Base-by-base conservation (phyloP, 2,797 vertebrate genomes). In the Gymnocypris eckloni region DNA sequence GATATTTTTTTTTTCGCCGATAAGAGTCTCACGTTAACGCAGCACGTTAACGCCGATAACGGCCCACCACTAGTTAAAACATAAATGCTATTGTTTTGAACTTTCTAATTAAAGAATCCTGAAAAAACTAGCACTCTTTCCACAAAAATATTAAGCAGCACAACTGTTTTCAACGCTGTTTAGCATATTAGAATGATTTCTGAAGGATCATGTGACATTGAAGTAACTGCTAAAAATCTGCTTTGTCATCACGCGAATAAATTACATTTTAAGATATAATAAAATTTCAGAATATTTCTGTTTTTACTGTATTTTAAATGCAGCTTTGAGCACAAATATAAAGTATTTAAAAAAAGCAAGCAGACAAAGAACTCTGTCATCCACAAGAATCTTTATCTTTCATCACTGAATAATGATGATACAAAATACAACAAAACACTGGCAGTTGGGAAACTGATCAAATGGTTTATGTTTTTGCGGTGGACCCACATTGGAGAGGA, bases 381-480 rank as follows among this genome's bases (percentile, higher is more conserved):
- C 87, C 87, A 94, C 84, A 88, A 90, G 89, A 85, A 86, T 92
- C 75, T 93, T 94, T 94, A 93, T 95, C 90, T 93, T 90, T 93
- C 92, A 92, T 88, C 85, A 71, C 22, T 88, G 86, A 86, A 87
- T 86, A 88, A 91, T 88, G 87, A 91, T 83, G 56, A 88, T 82
- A 92, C 89, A 89, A 77, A 88, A 90, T 79, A 90, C 88, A 93
- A 91, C 89, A 92, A 94, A 93, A 93, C 90, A 90, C 76, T 88
- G 85, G 88, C 87, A 87, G 81, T 80, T 61, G 43, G 25, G 85
- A 88, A 59, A 86, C 75, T 64, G 82, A 48, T 79, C 61, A 78
- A 90, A 79, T 86, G 86, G 88, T 43, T 87, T 77, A 61, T 79
- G 86, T 81, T 43, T 84, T 70, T 69, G 73, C 18, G n/a, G 81